phyloP scores from a whole-genome alignment of 53 echinoderm and acorn worm genomes.

The Glandiceps talaboti region DNA sequence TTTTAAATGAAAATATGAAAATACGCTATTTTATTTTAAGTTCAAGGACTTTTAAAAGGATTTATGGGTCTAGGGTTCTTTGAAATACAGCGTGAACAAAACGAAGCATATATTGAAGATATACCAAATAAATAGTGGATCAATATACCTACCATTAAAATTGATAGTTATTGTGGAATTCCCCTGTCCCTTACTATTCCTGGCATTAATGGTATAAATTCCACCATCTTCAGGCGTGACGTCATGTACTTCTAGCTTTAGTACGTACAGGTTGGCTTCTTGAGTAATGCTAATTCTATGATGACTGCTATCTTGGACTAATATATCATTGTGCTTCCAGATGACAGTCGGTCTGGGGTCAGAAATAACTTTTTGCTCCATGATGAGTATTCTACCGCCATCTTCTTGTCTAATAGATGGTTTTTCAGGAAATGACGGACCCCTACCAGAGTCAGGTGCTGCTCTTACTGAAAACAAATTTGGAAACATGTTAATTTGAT shows the following conservation, averaged over 20 bases:
- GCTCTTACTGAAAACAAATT: too few species aligned
- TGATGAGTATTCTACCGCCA: conserved; percentile 58
- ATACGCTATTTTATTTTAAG: too few species aligned
- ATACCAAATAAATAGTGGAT: too few species aligned
- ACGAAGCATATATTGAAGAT: too few species aligned
- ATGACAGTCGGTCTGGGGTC: conserved; percentile 60
- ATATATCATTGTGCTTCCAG: conserved; percentile 48
- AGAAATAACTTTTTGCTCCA: conserved; percentile 45
- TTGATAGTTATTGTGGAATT: conserved; percentile 86
- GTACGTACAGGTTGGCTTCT: conserved; percentile 45
- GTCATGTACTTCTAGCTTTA: conserved; percentile 47
- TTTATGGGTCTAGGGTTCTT: too few species aligned
- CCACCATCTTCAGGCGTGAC: conserved; percentile 87
- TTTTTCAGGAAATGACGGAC: conserved; percentile 60
- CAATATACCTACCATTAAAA: conserved; percentile 82
- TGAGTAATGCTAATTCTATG: conserved; percentile 40
- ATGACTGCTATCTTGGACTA: conserved; percentile 63
- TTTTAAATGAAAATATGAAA: too few species aligned
- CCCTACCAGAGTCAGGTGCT: too few species aligned
- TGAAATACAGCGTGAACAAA: too few species aligned
- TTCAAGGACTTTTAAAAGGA: too few species aligned
- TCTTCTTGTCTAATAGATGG: conserved; percentile 83
- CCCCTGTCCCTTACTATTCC: conserved; percentile 50
- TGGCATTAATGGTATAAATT: conserved; percentile 56
- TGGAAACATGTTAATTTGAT: too few species aligned